Percentiles rank a stretch among this genome's conserved stretches.
Evolutionary conservation across 2,113 vertebrate species (phyloP).

Genomic region (Haliaeetus leucogaster): DNA sequence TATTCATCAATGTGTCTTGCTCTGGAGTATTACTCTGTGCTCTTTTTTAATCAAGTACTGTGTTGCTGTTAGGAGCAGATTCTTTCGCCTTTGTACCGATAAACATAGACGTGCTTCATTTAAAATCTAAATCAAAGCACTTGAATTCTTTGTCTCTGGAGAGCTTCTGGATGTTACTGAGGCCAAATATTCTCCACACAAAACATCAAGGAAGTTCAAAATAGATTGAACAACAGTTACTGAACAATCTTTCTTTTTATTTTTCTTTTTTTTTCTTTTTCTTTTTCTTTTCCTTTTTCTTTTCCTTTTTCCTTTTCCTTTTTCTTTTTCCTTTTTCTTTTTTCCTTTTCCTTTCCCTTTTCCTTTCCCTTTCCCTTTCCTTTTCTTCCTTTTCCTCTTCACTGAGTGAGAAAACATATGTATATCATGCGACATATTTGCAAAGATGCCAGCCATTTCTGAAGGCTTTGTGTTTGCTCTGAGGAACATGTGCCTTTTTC

Average conservation of each 20-base stretch:
- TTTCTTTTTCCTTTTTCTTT: no score
- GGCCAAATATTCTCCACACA: neutral
- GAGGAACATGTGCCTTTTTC: neutral
- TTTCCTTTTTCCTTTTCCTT: rapidly evolving
- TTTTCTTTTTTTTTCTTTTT: no score
- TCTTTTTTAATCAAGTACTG: neutral
- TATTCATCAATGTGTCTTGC: neutral
- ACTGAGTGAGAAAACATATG: no score
- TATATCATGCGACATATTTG: neutral
- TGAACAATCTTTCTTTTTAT: neutral
- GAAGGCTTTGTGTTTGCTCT: neutral
- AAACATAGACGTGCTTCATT: neutral
- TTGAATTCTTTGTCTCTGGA: neutral
- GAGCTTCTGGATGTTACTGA: neutral
- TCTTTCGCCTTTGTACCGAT: neutral
- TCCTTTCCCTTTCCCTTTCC: neutral
- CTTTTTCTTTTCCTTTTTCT: rapidly evolving
- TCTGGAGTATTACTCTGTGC: neutral
- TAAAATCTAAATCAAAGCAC: neutral
- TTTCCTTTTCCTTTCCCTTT: neutral
- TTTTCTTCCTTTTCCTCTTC: no score
- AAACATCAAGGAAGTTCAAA: neutral
- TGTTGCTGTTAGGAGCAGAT: neutral
- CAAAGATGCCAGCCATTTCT: neutral
- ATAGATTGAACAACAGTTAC: neutral